These are phyloP conservation scores for Scatophagus argus DNA, from an alignment of 2,113 vertebrate species.

Conservation along the genomic window DNA sequence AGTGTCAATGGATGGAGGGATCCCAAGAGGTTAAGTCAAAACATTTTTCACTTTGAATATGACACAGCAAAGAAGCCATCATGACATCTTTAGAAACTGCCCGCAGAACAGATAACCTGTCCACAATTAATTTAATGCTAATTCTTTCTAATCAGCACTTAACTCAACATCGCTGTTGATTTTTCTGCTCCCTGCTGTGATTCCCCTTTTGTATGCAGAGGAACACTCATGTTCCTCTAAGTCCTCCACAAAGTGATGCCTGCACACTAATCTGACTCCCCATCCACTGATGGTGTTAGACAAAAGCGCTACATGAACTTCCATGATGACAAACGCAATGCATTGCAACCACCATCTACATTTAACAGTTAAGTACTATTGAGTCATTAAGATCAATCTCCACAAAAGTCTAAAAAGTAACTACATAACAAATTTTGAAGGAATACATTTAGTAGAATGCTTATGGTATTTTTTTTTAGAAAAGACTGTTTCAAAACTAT, in stretches of 20 bases:
- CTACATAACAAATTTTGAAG: too few species aligned
- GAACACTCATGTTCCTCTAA: constrained; percentile 10
- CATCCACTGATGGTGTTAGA: constrained; percentile 68
- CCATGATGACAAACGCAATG: constrained; percentile 39
- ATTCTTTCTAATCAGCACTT: not conserved
- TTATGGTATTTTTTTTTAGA: too few species aligned
- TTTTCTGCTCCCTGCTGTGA: not conserved
- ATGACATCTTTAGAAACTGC: not conserved
- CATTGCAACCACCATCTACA: not conserved
- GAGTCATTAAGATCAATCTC: constrained; percentile 17
- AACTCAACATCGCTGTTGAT: not conserved
- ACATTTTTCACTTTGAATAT: not conserved
- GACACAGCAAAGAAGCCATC: not conserved
- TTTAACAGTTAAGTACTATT: not conserved
- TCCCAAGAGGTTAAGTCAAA: not conserved
- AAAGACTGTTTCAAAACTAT: too few species aligned
- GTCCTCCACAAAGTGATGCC: not conserved
- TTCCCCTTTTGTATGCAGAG: constrained; percentile 10
- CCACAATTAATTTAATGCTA: not conserved
- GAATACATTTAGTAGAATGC: constrained; percentile 17
- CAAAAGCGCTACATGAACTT: constrained; percentile 36
- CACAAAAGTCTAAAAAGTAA: not conserved
- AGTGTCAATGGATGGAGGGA: not conserved
- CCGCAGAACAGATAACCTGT: too few species aligned
- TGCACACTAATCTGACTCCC: constrained; percentile 45